Conservation (phyloP, 1,140 invertebrate species). For the Chrysopa pallens region DNA sequence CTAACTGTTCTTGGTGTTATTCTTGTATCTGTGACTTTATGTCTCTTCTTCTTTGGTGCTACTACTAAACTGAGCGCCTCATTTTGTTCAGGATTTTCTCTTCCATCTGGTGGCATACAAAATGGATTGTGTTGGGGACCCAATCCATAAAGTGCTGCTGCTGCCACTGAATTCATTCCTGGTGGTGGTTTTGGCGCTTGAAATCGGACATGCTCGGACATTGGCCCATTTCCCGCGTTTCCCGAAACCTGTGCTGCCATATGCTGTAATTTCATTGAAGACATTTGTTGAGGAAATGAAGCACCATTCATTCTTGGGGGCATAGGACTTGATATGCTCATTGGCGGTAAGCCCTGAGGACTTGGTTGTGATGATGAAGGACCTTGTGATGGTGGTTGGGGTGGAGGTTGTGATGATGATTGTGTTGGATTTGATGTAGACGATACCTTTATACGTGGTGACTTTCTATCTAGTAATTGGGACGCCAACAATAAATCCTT, state of each 20-base stretch:
- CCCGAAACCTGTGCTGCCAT: conserved; percentile 16
- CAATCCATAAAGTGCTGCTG: conserved; percentile 36
- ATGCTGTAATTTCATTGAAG: conserved; percentile 20
- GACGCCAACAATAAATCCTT: conserved; percentile 60
- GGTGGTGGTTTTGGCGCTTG: conserved; percentile 46
- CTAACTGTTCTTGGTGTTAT: conserved; percentile 83
- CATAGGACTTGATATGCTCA: conserved; percentile 21
- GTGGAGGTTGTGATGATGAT: neutral
- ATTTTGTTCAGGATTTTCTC: conserved; percentile 72
- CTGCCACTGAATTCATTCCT: conserved; percentile 30
- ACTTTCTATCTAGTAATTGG: conserved; percentile 65
- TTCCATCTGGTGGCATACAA: conserved; percentile 37
- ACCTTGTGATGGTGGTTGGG: conserved; percentile 20
- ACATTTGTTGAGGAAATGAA: conserved; percentile 11
- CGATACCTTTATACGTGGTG: conserved; percentile 58
- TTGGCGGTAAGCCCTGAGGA: conserved; percentile 27
- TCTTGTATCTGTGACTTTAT: conserved; percentile 92
- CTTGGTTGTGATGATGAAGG: conserved; percentile 23
- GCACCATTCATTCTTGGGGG: neutral
- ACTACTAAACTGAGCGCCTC: conserved; percentile 87
- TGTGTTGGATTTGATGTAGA: conserved; percentile 32
- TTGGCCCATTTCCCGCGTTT: conserved; percentile 25
- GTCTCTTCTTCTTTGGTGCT: conserved; percentile 85
- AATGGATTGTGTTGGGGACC: conserved; percentile 42
- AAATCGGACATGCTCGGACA: conserved; percentile 49